A percentile compares a stretch with the other conserved stretches of the same genome.
phyloP scores from a whole-genome alignment of 2,888 invertebrate species.

The Bellardia bayeri region DNA sequence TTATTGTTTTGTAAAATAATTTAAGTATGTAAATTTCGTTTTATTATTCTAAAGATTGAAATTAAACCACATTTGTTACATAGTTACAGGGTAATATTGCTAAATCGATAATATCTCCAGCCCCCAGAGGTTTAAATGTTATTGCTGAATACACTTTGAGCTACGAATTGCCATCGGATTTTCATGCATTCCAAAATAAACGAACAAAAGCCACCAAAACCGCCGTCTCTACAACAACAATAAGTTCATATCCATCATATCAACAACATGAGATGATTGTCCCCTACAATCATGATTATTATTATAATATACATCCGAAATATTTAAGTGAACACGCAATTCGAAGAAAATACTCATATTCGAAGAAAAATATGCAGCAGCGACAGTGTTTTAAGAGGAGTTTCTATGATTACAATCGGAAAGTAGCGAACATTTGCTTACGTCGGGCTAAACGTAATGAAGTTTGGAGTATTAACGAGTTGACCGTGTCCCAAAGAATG shows the following conservation, averaged over 20 bases:
- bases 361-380: not conserved
- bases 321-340: not conserved
- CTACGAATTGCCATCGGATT: constrained; percentile 79
- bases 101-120: constrained; percentile 77
- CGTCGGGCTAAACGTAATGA: constrained; percentile 49
- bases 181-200: constrained; percentile 5
- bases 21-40: not conserved
- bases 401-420: constrained; percentile 20
- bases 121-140: constrained; percentile 78
- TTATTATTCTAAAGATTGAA: too few relatives aligned
- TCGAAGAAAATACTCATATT: constrained; percentile 11
- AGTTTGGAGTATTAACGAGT: not conserved
- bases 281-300: constrained; percentile 44
- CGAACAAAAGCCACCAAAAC: not conserved
- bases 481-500: constrained; percentile 65
- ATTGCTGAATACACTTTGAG: constrained; percentile 78
- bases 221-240: constrained; percentile 29
- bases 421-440: constrained; percentile 34
- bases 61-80: not conserved
- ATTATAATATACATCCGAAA: constrained; percentile 8
- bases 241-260: not conserved
- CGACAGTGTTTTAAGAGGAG: constrained; percentile 22
- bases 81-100: constrained; percentile 77
- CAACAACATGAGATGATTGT: not conserved
- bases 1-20: not conserved